Evolutionary conservation across 2,888 invertebrate species (phyloP).

Genomic region (Melinaea menophilus): DNA sequence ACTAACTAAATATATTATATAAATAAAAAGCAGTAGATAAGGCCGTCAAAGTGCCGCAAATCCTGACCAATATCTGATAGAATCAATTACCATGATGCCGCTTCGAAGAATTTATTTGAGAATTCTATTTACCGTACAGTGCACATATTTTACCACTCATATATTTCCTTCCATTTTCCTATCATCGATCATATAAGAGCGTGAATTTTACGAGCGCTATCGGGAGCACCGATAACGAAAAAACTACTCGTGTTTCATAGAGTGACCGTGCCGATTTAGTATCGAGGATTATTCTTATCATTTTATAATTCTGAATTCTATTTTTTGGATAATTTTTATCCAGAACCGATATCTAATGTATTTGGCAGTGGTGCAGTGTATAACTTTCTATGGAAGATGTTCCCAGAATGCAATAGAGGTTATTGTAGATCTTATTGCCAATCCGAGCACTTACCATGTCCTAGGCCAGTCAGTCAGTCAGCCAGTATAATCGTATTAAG

Average conservation of each 20-base stretch:
- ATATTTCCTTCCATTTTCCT: conserved; percentile 25
- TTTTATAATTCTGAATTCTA: neutral
- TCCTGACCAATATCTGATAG: conserved; percentile 6
- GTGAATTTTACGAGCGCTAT: conserved; percentile 43
- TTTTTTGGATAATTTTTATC: neutral
- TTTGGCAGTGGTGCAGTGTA: no score
- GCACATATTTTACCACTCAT: conserved; percentile 8
- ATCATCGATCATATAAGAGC: conserved; percentile 36
- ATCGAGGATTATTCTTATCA: conserved; percentile 2
- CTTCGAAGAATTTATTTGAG: conserved; percentile 7
- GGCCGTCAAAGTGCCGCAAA: neutral
- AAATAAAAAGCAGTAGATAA: no score
- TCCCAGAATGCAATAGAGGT: no score
- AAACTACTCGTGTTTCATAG: conserved; percentile 33
- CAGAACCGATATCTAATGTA: no score
- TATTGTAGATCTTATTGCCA: no score
- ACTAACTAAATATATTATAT: no score
- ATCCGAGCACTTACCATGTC: no score
- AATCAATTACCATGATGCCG: conserved; percentile 11
- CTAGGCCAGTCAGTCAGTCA: no score
- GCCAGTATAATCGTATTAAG: no score
- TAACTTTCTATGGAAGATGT: no score
- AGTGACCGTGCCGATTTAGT: conserved; percentile 31
- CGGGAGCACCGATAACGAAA: conserved; percentile 46
- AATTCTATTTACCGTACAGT: conserved; percentile 8